Base-by-base conservation (phyloP, 2,797 vertebrate species). In the Microctenopoma lineatum region DNA sequence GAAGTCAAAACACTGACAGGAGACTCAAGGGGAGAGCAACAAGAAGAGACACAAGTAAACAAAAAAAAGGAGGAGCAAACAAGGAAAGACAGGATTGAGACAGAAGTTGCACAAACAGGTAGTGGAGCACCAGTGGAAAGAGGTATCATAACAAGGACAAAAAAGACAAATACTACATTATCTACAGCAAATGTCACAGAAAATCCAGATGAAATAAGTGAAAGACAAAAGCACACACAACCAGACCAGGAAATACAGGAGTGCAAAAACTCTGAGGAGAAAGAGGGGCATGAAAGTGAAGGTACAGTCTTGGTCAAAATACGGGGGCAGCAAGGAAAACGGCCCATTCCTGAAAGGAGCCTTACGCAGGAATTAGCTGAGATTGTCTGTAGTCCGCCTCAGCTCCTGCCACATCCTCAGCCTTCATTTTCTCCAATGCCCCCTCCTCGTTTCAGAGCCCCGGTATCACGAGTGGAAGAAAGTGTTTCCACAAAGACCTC, bases 361-460 rank as follows among this genome's bases (percentile, higher is more conserved):
- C 62, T 92, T 55, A 93, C 92, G 2, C 91, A 93, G 73, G 91
- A 92, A 58, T 16, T 93, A 57, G 75, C 75, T 32, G 89, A 90
- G n/a, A 79, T 93, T 48, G 0, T 90, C 6, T 75, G 64, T 44
- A 92, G 85, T 1, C 18, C 80, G 7, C 64, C 48, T 62, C 66
- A 39, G 15, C 42, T 13, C 0, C 26, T 41, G 27, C 68, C 61
- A 46, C 42, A 1, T 32, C 79, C 75, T 75, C 77, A 47, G 29
- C 58, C 65, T 0, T 52, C 72, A 56, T n/a, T 34, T 25, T 73
- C 85, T 57, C 79, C 80, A 1, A 59, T 59, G 72, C 73, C 71
- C 8, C 81, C 73, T 6, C 80, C 84, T n/a, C 73, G 85, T 10
- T 89, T 92, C 50, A 87, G 92, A 90, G 79, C 88, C 34, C 86